These are phyloP conservation scores for Cottus gobio DNA, from an alignment of 2,113 vertebrate species.

Conservation along the genomic window DNA sequence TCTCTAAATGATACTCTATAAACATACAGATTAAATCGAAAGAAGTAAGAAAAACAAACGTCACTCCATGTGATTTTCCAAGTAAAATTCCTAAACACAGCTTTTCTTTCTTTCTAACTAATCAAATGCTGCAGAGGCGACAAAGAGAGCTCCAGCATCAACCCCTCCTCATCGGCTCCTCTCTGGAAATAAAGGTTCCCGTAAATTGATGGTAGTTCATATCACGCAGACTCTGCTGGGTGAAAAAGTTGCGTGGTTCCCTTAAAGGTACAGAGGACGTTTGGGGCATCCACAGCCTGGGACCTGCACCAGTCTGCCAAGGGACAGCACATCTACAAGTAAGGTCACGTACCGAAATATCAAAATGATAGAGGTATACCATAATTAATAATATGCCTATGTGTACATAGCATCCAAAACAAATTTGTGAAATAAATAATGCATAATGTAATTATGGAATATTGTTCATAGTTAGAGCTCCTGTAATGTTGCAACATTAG, in stretches of 20 bases:
- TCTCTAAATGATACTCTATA: slow-evolving; percentile 41
- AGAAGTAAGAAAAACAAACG: not conserved
- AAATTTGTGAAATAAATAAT: not conserved
- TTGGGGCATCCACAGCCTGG: slow-evolving; percentile 38
- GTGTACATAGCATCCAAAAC: not conserved
- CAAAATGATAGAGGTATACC: not conserved
- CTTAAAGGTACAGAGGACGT: slow-evolving; percentile 80
- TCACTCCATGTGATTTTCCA: not conserved
- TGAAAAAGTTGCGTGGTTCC: slow-evolving; percentile 62
- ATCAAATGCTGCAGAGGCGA: slow-evolving; percentile 30
- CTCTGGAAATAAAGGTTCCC: slow-evolving; percentile 66
- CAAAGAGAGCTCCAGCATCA: slow-evolving; percentile 26
- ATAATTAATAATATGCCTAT: slow-evolving; percentile 30
- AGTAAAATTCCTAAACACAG: slow-evolving; percentile 10
- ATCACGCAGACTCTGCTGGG: slow-evolving; percentile 59
- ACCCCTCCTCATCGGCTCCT: slow-evolving; percentile 55
- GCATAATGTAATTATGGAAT: not conserved
- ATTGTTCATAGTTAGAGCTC: slow-evolving; percentile 22
- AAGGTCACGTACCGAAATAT: not conserved
- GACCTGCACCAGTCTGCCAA: slow-evolving; percentile 46
- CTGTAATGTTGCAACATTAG: slow-evolving; percentile 7
- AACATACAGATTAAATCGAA: not conserved
- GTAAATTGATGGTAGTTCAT: slow-evolving; percentile 69
- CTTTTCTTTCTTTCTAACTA: slow-evolving; percentile 17
- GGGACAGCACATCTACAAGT: not conserved